phyloP scores from a whole-genome alignment of 2,113 vertebrate genomes.

The Salvelinus namaycush region DNA sequence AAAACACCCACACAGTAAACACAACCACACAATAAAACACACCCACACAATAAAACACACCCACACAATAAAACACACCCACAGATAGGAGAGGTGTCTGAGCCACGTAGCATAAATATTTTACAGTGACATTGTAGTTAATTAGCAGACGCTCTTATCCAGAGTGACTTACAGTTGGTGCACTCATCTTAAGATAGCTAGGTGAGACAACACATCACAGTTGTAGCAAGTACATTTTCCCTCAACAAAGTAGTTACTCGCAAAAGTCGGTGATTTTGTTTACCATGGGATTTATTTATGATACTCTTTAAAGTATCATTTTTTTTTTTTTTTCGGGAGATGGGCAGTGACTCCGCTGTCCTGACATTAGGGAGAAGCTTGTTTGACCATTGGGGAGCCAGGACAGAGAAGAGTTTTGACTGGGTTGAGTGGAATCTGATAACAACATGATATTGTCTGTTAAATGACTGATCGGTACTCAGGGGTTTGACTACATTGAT shows the following conservation, averaged over 20 bases:
- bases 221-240: no score
- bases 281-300: no score
- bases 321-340: no score
- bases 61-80: constrained; percentile 10
- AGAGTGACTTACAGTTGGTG: no score
- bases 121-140: not conserved
- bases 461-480: not conserved
- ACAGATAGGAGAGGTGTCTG: not conserved
- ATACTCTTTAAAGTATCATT: no score
- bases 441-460: not conserved
- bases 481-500: not conserved
- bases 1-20: not conserved
- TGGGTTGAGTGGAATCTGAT: not conserved
- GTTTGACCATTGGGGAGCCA: no score
- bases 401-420: no score
- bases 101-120: not conserved
- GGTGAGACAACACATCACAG: no score
- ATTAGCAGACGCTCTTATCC: not conserved
- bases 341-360: not conserved
- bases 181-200: no score
- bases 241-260: no score
- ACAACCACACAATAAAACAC: not conserved
- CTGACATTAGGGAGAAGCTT: no score
- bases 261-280: no score
- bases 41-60: constrained; percentile 6